These are phyloP conservation scores for Epinephelus fuscoguttatus DNA, from an alignment of 2,113 vertebrate species.

Conservation along the genomic window DNA sequence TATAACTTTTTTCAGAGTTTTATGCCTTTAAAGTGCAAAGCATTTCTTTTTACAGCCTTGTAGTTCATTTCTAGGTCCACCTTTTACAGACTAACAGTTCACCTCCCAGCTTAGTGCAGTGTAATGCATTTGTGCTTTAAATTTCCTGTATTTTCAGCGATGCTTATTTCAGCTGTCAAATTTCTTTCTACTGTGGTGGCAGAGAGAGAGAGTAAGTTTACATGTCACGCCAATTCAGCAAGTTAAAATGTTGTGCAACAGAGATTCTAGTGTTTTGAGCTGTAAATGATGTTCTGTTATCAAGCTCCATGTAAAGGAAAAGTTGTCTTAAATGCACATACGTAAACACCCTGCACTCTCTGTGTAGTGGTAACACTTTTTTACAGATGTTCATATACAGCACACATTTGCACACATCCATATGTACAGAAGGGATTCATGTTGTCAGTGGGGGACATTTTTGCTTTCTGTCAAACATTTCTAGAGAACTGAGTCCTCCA, in stretches of 20 bases:
- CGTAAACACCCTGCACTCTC: background rate
- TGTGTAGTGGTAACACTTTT: background rate
- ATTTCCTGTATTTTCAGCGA: no score
- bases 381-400: background rate
- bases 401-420: no score
- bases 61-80: no score
- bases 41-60: no score
- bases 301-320: background rate
- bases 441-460: background rate
- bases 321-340: no score
- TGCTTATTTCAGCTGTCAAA: no score
- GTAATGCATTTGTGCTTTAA: no score
- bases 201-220: slow-evolving; percentile 38
- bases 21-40: no score
- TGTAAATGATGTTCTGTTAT: background rate
- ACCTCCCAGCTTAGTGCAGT: no score
- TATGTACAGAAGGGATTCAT: background rate
- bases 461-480: background rate
- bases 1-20: no score
- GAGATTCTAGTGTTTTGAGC: background rate
- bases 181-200: slow-evolving; percentile 6
- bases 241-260: background rate
- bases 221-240: background rate
- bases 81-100: no score
- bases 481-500: slow-evolving; percentile 6